phyloP scores from a whole-genome alignment of 2,888 invertebrate genomes.

The Cataglyphis rosenhaueri region DNA sequence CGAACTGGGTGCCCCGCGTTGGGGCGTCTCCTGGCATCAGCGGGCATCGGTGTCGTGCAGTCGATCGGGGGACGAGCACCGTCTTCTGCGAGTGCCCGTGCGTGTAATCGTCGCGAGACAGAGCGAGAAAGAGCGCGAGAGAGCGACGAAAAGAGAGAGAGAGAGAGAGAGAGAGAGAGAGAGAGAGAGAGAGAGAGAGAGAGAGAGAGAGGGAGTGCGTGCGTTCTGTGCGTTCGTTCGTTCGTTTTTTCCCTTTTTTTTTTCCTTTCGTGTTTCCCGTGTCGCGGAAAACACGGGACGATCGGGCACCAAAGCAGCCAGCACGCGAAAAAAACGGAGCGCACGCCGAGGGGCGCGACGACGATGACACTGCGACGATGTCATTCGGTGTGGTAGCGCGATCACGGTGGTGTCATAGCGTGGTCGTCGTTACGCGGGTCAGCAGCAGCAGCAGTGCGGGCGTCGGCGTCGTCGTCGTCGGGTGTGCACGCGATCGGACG shows the following conservation, averaged over 20 bases:
- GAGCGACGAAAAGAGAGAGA: not conserved
- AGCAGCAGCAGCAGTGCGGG: slow-evolving; percentile 63
- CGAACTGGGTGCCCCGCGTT: slow-evolving; percentile 83
- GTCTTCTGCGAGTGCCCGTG: slow-evolving; percentile 70
- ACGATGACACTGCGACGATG: slow-evolving; percentile 74
- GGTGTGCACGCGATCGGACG: slow-evolving; percentile 74
- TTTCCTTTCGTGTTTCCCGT: slow-evolving; percentile 44
- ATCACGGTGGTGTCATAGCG: slow-evolving; percentile 63
- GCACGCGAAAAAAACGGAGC: slow-evolving; percentile 37
- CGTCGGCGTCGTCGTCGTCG: slow-evolving; percentile 72
- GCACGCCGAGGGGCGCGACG: slow-evolving; percentile 59
- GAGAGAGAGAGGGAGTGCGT: slow-evolving; percentile 39
- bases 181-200: slow-evolving; percentile 14
- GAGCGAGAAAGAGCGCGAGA: slow-evolving; percentile 7
- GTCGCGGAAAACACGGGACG: slow-evolving; percentile 54
- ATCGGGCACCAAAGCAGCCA: slow-evolving; percentile 17
- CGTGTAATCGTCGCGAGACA: slow-evolving; percentile 52
- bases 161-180: not conserved
- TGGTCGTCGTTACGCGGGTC: slow-evolving; percentile 60
- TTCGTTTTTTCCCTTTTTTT: slow-evolving; percentile 5
- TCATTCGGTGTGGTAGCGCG: slow-evolving; percentile 74
- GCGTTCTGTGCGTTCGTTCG: slow-evolving; percentile 50
- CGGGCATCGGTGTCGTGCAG: slow-evolving; percentile 79
- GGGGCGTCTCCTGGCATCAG: slow-evolving; percentile 83
- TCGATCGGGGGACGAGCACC: slow-evolving; percentile 78